These are phyloP conservation scores for Margarornis squamiger DNA, from an alignment of 2,797 vertebrate species.

Conservation along the genomic window DNA sequence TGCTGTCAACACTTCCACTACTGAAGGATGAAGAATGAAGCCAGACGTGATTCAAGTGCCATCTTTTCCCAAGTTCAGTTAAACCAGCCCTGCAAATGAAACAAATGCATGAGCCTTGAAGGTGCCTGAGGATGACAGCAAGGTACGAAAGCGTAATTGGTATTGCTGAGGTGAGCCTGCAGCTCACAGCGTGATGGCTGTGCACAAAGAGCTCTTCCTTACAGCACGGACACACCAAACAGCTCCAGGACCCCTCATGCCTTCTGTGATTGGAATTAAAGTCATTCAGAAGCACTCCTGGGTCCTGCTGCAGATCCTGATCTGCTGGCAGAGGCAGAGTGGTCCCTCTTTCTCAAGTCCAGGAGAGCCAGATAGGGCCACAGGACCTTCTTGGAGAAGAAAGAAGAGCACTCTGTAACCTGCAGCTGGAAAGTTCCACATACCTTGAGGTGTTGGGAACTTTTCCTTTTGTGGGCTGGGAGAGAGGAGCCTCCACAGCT, in stretches of 20 bases:
- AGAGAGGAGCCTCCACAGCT: background rate
- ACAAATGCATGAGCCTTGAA: background rate
- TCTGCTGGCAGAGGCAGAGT: background rate
- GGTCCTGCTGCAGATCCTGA: background rate
- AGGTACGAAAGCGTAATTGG: background rate
- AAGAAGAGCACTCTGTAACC: background rate
- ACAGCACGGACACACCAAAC: background rate
- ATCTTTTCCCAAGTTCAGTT: slow-evolving; percentile 2
- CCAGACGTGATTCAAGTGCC: background rate
- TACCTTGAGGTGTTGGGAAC: background rate
- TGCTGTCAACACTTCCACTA: slow-evolving; percentile 9
- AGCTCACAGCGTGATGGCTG: background rate
- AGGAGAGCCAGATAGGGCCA: background rate
- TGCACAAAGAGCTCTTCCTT: background rate
- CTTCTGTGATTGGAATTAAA: background rate
- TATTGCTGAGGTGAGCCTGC: background rate
- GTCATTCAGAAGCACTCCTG: accelerated
- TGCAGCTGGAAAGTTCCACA: background rate
- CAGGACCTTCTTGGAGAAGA: background rate
- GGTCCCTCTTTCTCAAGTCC: background rate
- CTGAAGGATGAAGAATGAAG: background rate
- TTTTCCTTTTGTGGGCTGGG: background rate
- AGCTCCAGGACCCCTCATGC: background rate
- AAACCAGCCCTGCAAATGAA: background rate
- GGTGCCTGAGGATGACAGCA: background rate